phyloP scores from a whole-genome alignment of 2,797 vertebrate species.

The Siniperca scherzeri region DNA sequence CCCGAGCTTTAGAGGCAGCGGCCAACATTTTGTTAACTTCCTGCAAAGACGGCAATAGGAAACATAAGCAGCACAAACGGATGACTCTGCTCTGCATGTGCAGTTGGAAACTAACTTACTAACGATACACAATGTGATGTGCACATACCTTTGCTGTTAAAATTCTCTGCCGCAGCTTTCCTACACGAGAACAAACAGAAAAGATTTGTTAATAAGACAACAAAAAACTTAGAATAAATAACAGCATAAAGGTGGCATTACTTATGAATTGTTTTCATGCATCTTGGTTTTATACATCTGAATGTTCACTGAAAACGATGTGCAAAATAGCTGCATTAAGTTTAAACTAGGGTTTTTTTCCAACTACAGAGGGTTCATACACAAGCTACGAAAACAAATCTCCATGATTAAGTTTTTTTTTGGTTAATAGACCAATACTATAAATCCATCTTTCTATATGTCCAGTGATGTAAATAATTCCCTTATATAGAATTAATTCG shows the following conservation, averaged over 20 bases:
- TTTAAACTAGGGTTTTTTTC: no score
- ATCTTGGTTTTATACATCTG: not conserved
- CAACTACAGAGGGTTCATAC: not conserved
- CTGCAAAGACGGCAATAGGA: constrained; percentile 75
- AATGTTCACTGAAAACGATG: not conserved
- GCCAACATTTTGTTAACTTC: constrained; percentile 87
- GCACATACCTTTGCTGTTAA: constrained; percentile 88
- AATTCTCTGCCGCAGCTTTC: constrained; percentile 88
- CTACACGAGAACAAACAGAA: constrained; percentile 75
- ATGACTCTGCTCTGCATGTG: not conserved
- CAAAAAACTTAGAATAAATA: not conserved
- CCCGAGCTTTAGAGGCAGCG: constrained; percentile 81
- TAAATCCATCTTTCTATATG: not conserved
- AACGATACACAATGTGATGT: not conserved
- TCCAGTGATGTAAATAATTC: not conserved
- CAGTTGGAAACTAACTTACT: not conserved
- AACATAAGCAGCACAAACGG: not conserved
- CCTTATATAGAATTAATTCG: not conserved
- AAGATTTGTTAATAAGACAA: not conserved
- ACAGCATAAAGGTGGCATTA: not conserved
- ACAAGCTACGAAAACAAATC: no score
- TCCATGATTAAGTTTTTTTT: no score
- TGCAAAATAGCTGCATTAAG: no score
- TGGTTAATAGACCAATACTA: not conserved
- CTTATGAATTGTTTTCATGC: not conserved